Evolutionary conservation across 2,113 vertebrate genomes (phyloP).

Genomic region (Abramis brama): DNA sequence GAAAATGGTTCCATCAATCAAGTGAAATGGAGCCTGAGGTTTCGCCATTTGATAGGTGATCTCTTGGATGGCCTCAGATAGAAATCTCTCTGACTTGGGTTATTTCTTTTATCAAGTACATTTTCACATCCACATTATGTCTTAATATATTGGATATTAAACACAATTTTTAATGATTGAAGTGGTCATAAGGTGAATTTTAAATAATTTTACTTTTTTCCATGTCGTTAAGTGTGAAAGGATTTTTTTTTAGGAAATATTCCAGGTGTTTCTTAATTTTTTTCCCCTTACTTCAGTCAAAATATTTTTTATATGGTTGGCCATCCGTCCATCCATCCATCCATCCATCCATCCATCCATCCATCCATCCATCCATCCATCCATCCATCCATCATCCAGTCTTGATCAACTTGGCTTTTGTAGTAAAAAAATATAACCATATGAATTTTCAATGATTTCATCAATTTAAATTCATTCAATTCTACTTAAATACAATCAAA

Average conservation of each 20-base stretch:
- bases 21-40: constrained; percentile 22
- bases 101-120: neutral
- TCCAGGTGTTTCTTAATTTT: neutral
- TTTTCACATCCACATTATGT: neutral
- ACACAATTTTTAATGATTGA: neutral
- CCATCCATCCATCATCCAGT: neutral
- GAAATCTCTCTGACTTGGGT: constrained; percentile 29
- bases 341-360: too few species aligned
- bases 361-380: neutral
- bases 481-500: neutral
- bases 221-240: neutral
- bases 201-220: neutral
- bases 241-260: neutral
- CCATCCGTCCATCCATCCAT: neutral
- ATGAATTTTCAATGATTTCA: neutral
- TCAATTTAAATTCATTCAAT: neutral
- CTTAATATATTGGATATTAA: constrained; percentile 7
- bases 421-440: too few species aligned
- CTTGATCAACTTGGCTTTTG: neutral
- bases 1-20: constrained; percentile 47
- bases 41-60: neutral
- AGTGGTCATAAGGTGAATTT: neutral
- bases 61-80: constrained; percentile 36
- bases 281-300: neutral
- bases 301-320: neutral